Evolutionary conservation across 2,113 vertebrate species (phyloP), one percentile per base, ranked within the genome.

Genomic region (Melanerpes formicivorus): DNA sequence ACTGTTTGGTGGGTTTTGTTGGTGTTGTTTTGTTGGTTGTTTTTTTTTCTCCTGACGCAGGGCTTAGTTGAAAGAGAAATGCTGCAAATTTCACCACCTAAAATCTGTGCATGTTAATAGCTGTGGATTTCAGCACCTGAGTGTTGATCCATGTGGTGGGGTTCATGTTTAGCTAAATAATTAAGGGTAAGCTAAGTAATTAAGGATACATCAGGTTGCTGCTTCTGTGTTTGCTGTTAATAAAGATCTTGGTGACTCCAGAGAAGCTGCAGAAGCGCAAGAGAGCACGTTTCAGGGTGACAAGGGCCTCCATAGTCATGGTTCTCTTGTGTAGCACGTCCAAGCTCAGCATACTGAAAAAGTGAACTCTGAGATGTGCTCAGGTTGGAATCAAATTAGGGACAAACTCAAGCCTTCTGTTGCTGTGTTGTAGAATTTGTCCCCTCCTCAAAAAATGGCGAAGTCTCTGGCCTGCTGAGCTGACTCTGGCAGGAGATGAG

Each of bases 331-430:
- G 22, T 25, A 58, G 32, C 54, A 7, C 6, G 9, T 48, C 44
- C 40, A 0, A 0, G 59, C 10, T 11, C 54, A 44, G 11, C 11
- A 14, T 56, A 25, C 22, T 14, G 0, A 9, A 16, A 26, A 48
- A 37, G 3, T 9, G 14, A 48, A 29, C 56, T 66, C 46, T 42
- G 14, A 4, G 21, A 10, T 70, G 22, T 4, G 2, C 30, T 62
- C 9, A 5, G 65, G 22, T 18, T 48, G 30, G 60, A 42, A 18
- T 11, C 2, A 2, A 37, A 21, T 48, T 44, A 34, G 71, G 42
- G 63, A 12, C 27, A 6, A 30, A 22, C 34, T 44, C 3, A 2
- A 3, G 10, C 27, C 29, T 81, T 64, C 34, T 66, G 34, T 37
- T n/a, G 8, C 2, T 7, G 37, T 46, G 4, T 5, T 22, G 59